These are phyloP conservation scores for Stegodyphus mimosarum DNA, from an alignment of 1,140 invertebrate genomes.

Conservation along the genomic window DNA sequence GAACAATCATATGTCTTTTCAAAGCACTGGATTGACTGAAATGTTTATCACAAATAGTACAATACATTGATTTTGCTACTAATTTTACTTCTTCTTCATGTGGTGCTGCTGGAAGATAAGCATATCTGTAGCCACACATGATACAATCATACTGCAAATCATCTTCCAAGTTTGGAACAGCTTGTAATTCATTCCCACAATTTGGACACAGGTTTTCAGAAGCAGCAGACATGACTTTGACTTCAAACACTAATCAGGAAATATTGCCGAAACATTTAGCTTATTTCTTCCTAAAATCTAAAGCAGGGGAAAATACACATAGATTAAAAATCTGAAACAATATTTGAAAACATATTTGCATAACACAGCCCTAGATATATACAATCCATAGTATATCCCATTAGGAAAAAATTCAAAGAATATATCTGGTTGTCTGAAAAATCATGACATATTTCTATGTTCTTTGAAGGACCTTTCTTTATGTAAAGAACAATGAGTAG, in stretches of 20 bases:
- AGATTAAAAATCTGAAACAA: too few relatives aligned
- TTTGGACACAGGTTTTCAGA: constrained; percentile 16
- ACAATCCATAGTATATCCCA: too few relatives aligned
- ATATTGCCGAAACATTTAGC: too few relatives aligned
- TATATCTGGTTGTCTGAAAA: too few relatives aligned
- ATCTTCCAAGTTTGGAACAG: constrained; percentile 15
- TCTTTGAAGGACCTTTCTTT: too few relatives aligned
- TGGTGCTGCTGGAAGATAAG: constrained; percentile 4
- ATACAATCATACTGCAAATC: constrained; percentile 32
- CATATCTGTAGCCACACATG: constrained; percentile 44
- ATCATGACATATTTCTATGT: too few relatives aligned
- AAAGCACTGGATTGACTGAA: constrained; percentile 32
- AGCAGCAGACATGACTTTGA: constrained; percentile 15
- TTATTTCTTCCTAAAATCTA: too few relatives aligned
- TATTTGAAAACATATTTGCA: too few relatives aligned
- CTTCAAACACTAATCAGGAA: neutral
- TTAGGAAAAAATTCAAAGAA: too few relatives aligned
- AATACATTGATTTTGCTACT: constrained; percentile 23
- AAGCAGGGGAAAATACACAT: too few relatives aligned
- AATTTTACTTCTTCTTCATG: neutral
- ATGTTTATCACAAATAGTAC: constrained; percentile 40
- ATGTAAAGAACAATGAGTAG: too few relatives aligned
- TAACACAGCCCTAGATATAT: too few relatives aligned
- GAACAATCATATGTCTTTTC: constrained; percentile 55
- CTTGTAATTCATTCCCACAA: constrained; percentile 28